Percentiles rank a stretch among this genome's conserved stretches.
Evolutionary conservation across 2,888 invertebrate species (phyloP).

Genomic region (Trypoxylon attenuatum): DNA sequence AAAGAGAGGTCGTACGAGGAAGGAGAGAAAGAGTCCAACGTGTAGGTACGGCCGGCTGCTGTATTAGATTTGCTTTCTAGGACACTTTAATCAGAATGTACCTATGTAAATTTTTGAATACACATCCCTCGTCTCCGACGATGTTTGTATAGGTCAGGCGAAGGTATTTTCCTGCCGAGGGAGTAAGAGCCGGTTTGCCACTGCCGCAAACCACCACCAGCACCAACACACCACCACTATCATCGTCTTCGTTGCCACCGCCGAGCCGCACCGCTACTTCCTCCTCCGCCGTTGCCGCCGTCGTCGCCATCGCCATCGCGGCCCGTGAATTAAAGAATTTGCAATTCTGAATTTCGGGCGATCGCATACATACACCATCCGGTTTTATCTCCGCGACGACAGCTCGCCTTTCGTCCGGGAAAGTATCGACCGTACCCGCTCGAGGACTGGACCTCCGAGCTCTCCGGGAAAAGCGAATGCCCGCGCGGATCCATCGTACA

Average conservation of each 20-base stretch:
- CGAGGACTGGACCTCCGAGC: conserved; percentile 9
- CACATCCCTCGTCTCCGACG: conserved; percentile 70
- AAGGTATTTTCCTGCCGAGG: conserved; percentile 71
- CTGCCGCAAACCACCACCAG: too few species aligned
- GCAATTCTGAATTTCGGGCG: conserved; percentile 73
- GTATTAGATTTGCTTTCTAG: conserved; percentile 75
- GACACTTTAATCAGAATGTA: conserved; percentile 75
- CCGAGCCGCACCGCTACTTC: conserved; percentile 13
- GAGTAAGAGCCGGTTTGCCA: conserved; percentile 30
- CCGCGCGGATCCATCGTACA: neutral
- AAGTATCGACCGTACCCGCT: conserved; percentile 48
- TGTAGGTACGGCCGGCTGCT: conserved; percentile 42
- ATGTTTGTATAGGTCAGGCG: conserved; percentile 74
- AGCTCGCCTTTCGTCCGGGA: conserved; percentile 41
- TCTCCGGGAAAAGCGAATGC: conserved; percentile 6
- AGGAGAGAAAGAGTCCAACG: conserved; percentile 19
- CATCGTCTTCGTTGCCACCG: neutral
- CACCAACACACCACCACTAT: too few species aligned
- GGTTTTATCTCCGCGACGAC: conserved; percentile 46
- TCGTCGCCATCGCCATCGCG: conserved; percentile 50
- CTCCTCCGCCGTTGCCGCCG: conserved; percentile 25
- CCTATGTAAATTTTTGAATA: conserved; percentile 75
- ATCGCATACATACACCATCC: conserved; percentile 59
- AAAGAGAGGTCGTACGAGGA: neutral
- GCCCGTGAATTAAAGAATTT: conserved; percentile 74